Evolutionary conservation across 1,140 invertebrate genomes (phyloP), one percentile per base, ranked within the genome.

Genomic region (Eumaeus atala): DNA sequence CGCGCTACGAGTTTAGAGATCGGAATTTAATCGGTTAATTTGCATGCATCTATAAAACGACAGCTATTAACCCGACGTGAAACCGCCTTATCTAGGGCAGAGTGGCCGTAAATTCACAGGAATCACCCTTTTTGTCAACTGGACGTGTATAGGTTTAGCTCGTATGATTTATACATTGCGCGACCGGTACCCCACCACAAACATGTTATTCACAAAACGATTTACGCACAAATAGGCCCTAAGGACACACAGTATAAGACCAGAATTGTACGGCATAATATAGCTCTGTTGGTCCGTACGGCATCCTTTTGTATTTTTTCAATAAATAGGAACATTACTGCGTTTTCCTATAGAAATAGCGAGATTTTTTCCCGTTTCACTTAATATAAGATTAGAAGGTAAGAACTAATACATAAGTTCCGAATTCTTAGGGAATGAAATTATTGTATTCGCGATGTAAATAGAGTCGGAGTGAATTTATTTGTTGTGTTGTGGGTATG

Each of bases 91-190:
- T 48, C 61, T 54, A 51, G 48, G 42, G 54, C 51, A 59, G 55
- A 56, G 63, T 61, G 54, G 51, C 61, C 62, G 77, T 78, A 81
- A 77, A 81, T 78, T 68, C 52, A 40, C 51, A 64, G 68, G 63
- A 75, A 77, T 81, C 75, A 81, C 75, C 77, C 75, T 77, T 81
- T 77, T 78, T 81, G 77, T 81, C 77, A 81, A 78, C 68, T 69
- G 68, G 75, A 81, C 74, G 68, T 80, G 74, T 80, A 76, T 76
- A 70, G 73, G 66, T 72, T 70, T 69, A 62, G 50, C 51, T 51
- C 58, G 48, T 66, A 73, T 81, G 74, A 81, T 78, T 78, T 81
- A 78, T 78, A 73, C 33, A 72, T 69, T 68, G 64, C 51, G 38
- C 37, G 37, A 33, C 51, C 51, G 40, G 51, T 53, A 42, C 40